Evolutionary conservation across 2,888 invertebrate species (phyloP), one percentile per base, ranked within the genome.

Genomic region (Drosophila nr. perissopoda): DNA sequence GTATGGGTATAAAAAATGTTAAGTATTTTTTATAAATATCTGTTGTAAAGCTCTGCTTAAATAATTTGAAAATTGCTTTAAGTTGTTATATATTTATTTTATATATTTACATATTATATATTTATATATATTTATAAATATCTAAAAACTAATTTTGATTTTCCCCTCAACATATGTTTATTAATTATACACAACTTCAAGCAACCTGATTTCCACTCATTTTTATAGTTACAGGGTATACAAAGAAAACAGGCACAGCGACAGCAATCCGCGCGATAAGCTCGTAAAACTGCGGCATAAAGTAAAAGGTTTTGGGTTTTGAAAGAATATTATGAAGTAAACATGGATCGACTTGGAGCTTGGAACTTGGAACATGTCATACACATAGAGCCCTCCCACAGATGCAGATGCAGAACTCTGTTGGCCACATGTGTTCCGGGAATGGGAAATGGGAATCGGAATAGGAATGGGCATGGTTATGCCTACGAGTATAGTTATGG

Each of bases 401-500:
- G 82, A 81, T 87, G 74, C 90, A 72, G 31, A 25, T 46, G 25
- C 46, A 42, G 27, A 38, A 25, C 46, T 46, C 16, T 8, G 27
- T 38, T 42, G 66, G 66, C 79, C 82, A 82, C 88, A 88, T 90
- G 90, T 75, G 80, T 88, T 84, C 89, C 85, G 76, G 88, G 83
- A 76, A 79, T 31, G 61, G 53, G 60, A 71, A 60, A 67, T 52
- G 58, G 81, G 68, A 77, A 27, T 52, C 42, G 66, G 59, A 48
- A 56, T 36, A 59, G 65, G 34, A 48, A 51, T 40, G 57, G 56
- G 69, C 16, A 36, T 52, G 46, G 69, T 13, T 51, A 51, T 54
- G 59, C 18, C 5, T 54, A 29, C 57, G 64, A 27, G 34, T 62
- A 52, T 52, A 38, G 29, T 40, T 54, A 54, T 56, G 59, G 42